A percentile compares a stretch with the other conserved stretches of the same genome.
Conservation (phyloP, 2,888 invertebrate genomes). For the Lymantria monacha region DNA sequence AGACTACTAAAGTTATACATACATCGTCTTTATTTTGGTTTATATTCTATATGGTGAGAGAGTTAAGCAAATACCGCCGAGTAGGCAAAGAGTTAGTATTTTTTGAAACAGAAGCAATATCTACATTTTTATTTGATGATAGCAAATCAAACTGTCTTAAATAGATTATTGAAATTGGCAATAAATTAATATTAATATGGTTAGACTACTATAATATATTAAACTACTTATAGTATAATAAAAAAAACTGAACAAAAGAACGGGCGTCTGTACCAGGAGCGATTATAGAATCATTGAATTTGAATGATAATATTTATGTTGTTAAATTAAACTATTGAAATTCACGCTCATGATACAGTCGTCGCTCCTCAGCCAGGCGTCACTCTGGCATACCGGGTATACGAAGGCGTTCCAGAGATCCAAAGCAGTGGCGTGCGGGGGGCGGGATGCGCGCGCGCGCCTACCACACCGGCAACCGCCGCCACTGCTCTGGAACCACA, state of each 20-base stretch:
- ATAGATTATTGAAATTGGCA: no score
- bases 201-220: no score
- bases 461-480: constrained; percentile 81
- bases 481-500: constrained; percentile 84
- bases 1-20: no score
- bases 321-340: no score
- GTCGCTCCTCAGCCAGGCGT: constrained; percentile 62
- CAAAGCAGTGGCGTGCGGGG: constrained; percentile 87
- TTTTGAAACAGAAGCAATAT: no score
- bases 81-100: no score
- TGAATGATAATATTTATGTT: not conserved
- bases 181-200: no score
- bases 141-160: no score
- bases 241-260: constrained; percentile 36
- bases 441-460: constrained; percentile 84
- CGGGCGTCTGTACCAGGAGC: constrained; percentile 34
- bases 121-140: no score
- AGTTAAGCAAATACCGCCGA: no score
- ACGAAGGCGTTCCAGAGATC: constrained; percentile 85
- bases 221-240: not conserved
- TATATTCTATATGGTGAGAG: no score
- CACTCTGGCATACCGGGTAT: constrained; percentile 84
- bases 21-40: no score
- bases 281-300: constrained; percentile 2
- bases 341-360: constrained; percentile 35